These are phyloP conservation scores for Acronicta psi DNA, from an alignment of 2,888 invertebrate species.

Conservation along the genomic window DNA sequence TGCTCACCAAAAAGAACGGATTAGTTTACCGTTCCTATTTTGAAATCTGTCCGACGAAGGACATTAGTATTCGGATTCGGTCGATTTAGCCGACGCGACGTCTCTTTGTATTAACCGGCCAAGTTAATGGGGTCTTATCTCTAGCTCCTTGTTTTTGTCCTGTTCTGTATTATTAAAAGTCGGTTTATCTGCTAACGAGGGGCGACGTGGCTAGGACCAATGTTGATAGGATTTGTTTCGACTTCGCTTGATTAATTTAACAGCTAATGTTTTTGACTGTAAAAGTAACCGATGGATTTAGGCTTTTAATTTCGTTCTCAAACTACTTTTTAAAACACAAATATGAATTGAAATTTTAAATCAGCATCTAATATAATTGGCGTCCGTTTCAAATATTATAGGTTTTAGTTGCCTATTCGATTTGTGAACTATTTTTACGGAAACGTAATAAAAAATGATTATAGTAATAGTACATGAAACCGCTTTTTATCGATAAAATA, in stretches of 20 bases:
- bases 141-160: slow-evolving; percentile 74
- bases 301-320: slow-evolving; percentile 1
- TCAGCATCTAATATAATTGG: too few relatives aligned
- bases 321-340: slow-evolving; percentile 29
- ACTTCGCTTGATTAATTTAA: slow-evolving; percentile 61
- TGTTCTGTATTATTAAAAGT: slow-evolving; percentile 79
- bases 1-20: slow-evolving; percentile 24
- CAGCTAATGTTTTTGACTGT: slow-evolving; percentile 57
- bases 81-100: slow-evolving; percentile 74
- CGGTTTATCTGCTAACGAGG: slow-evolving; percentile 74
- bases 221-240: slow-evolving; percentile 58
- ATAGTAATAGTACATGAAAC: too few relatives aligned
- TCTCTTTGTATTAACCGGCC: slow-evolving; percentile 79
- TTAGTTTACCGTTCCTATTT: slow-evolving; percentile 46
- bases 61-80: slow-evolving; percentile 60
- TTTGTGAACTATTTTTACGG: slow-evolving; percentile 8
- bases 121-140: slow-evolving; percentile 84
- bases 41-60: slow-evolving; percentile 46
- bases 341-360: slow-evolving; percentile 31
- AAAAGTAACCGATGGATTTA: slow-evolving; percentile 25
- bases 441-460: background rate
- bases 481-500: too few relatives aligned
- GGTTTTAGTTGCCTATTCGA: too few relatives aligned
- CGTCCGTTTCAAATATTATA: too few relatives aligned
- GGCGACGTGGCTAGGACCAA: slow-evolving; percentile 63